phyloP scores from a whole-genome alignment of 2,888 invertebrate genomes.

The Leptopterna dolabrata region DNA sequence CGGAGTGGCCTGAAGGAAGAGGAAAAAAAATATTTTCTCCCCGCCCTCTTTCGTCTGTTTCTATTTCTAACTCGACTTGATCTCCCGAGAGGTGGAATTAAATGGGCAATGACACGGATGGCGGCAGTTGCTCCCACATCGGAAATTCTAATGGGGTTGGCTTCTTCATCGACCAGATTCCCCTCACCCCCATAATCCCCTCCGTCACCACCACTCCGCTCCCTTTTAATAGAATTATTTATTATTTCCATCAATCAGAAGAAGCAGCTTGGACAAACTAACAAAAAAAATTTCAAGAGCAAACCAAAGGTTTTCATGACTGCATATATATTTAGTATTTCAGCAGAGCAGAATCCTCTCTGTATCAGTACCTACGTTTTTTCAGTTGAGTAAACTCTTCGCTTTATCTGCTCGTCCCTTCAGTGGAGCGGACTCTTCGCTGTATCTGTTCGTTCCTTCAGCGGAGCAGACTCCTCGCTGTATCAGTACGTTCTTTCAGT shows the following conservation, averaged over 20 bases:
- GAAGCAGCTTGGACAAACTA: background rate
- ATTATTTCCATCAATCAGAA: background rate
- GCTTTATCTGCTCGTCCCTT: too few relatives aligned
- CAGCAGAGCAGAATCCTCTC: too few relatives aligned
- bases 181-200: background rate
- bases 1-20: background rate
- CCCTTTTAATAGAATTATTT: conserved; percentile 32
- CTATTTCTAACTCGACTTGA: conserved; percentile 41
- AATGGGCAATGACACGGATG: conserved; percentile 45
- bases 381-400: too few relatives aligned
- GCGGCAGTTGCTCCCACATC: conserved; percentile 4
- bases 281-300: too few relatives aligned
- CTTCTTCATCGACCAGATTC: background rate
- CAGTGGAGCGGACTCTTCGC: too few relatives aligned
- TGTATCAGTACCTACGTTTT: too few relatives aligned
- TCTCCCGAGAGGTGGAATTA: conserved; percentile 40
- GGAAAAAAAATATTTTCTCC: conserved; percentile 11
- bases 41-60: conserved; percentile 5
- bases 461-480: too few relatives aligned
- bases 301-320: too few relatives aligned
- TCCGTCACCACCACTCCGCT: too few relatives aligned
- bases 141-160: conserved; percentile 45
- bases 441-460: too few relatives aligned
- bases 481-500: too few relatives aligned
- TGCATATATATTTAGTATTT: too few relatives aligned